Base-by-base conservation (phyloP, 2,113 vertebrate species). In the Bagarius yarrelli region DNA sequence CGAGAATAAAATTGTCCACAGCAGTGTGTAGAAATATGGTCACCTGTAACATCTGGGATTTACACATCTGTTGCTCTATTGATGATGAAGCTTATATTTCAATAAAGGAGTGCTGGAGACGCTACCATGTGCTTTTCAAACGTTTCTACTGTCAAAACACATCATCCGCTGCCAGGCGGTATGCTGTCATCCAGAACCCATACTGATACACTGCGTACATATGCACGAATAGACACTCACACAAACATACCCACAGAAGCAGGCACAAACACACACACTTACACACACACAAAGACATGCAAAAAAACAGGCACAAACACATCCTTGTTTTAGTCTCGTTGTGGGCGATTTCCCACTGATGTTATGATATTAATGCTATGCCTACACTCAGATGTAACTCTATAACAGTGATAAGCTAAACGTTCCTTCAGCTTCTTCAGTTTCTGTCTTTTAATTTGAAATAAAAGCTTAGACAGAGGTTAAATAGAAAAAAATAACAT, bases 401-500 rank as follows among this genome's bases (percentile, higher is more conserved):
- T 36, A 40, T 40, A 40, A 19, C 3, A 18, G 1, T 66, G 32
- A 66, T 36, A 66, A 36, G 63, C 13, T 21, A 40, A 40, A 1
- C 1, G 64, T 23, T 21, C 63, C 1, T 36, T 66, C 4, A 21
- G 2, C 19, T 14, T 13, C 13, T 67, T 23, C 2, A 40, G 9
- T 23, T 64, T 36, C 15, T 25, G n/a, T 1, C 25, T 69, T 44
- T 69, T 8, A n/a, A 40, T 25, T 47, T 69, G 5, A 19, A 55
- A 73, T 52, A 11, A 52, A 71, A 30, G 30, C 18, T 55, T 2
- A 44, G 8, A 75, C 1, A 15, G 50, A 47, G 5, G 18, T 50
- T 32, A 3, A 32, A 11, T 74, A 60, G 44, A 53, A 25, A 47
- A 19, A 21, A 23, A 57, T 4, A 30, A 57, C 98, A 97, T 90